Evolutionary conservation across 2,888 invertebrate genomes (phyloP), one percentile per base, ranked within the genome.

Genomic region (Scaptomyza reducta): DNA sequence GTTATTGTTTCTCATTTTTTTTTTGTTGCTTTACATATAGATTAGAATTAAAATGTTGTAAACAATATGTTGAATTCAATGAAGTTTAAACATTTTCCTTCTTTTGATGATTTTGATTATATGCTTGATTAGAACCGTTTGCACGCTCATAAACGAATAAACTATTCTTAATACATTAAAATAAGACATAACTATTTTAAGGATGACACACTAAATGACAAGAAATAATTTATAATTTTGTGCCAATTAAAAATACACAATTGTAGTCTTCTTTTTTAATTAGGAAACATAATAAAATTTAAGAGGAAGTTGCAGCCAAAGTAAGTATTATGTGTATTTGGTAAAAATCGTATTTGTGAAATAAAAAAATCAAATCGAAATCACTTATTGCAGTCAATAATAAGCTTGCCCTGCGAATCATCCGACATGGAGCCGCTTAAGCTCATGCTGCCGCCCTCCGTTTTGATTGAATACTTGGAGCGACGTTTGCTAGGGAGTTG

Each of bases 391-490:
- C 84, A 89, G 67, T 90, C 89, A 42, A 90, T 89, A 40, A 90
- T 77, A 25, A 90, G 77, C 58, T 89, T 89, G 57, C 88, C 89
- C 56, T 88, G 74, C 0, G 90, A 90, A 59, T 90, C 90, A 47
- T 90, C 90, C 6, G 83, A 85, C 5, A 75, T 54, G 38, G 85
- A 83, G 2, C 75, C 85, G 55, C 67, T 81, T 18, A 72, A 40
- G 31, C 74, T 79, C n/a, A 77, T 55, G 40, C 60, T n/a, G 6
- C 75, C 74, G 54, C 76, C 75, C 2, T 74, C 72, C 58, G 71
- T 62, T 10, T 71, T 76, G 38, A 77, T 94, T 53, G 96, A 96
- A 63, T 96, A 96, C 92, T 96, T 96, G 96, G 96, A 96, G 84
- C 96, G 94, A 3, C 92, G 91, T 62, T 91, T 92, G 75, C 92